Conservation (phyloP, 1,140 invertebrate genomes). For the Aradophagus sp. region DNA sequence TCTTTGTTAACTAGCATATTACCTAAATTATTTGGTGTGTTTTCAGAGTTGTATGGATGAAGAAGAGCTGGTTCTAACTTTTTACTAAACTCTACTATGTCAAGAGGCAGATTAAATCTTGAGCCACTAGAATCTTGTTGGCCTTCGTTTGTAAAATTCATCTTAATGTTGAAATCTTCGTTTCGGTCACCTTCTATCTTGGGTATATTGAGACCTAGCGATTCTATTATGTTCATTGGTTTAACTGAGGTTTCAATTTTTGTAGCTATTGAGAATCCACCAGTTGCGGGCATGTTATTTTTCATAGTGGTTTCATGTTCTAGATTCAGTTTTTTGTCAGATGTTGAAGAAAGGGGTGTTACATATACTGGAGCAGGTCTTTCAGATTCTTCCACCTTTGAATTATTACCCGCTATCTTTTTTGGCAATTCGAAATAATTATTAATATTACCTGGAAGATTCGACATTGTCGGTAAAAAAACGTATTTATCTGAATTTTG, state of each 20-base stretch:
- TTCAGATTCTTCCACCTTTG: conserved; percentile 26
- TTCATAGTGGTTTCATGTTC: conserved; percentile 24
- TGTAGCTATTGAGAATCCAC: conserved; percentile 48
- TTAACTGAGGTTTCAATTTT: conserved; percentile 63
- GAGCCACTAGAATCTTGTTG: conserved; percentile 5
- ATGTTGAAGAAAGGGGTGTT: conserved; percentile 57
- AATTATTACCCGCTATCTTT: conserved; percentile 25
- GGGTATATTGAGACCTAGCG: conserved; percentile 65
- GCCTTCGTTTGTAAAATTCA: too few relatives aligned
- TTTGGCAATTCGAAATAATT: conserved; percentile 47
- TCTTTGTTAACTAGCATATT: conserved; percentile 9
- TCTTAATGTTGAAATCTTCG: conserved; percentile 33
- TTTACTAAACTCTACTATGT: conserved; percentile 6
- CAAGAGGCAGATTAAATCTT: conserved; percentile 33
- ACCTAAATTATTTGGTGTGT: conserved; percentile 19
- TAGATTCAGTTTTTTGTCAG: conserved; percentile 25
- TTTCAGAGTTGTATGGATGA: too few relatives aligned
- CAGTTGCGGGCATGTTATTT: conserved; percentile 21
- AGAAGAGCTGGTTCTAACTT: too few relatives aligned
- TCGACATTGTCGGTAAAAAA: conserved; percentile 59
- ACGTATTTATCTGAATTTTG: conserved; percentile 10
- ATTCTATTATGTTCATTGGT: conserved; percentile 68
- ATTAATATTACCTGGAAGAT: conserved; percentile 18
- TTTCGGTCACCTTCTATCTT: conserved; percentile 27
- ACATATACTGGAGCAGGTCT: conserved; percentile 63